A percentile compares a stretch with the other conserved stretches of the same genome.
These are phyloP conservation scores for Planiliza haematocheilus DNA, from an alignment of 2,113 vertebrate species.

Conservation along the genomic window DNA sequence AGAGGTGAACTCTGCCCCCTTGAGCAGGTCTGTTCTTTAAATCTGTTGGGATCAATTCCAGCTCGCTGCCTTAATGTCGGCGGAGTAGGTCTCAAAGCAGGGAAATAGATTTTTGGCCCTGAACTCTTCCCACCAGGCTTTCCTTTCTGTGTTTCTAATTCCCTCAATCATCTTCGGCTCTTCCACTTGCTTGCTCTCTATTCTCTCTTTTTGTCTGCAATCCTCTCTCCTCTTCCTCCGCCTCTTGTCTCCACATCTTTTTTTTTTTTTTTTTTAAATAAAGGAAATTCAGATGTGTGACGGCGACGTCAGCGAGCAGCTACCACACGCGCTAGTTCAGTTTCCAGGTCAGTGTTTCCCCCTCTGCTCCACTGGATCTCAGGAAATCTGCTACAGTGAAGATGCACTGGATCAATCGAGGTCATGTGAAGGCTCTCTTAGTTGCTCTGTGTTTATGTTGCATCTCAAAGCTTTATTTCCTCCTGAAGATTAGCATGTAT, in stretches of 20 bases:
- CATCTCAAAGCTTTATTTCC: neutral
- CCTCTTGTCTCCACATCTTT: neutral
- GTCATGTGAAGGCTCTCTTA: neutral
- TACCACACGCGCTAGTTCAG: neutral
- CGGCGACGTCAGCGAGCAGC: neutral
- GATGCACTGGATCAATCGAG: neutral
- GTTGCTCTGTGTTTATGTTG: neutral
- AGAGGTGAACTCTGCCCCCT: constrained; percentile 54
- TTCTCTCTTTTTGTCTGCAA: neutral
- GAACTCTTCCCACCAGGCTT: constrained; percentile 51
- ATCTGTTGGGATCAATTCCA: constrained; percentile 74
- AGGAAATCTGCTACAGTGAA: neutral
- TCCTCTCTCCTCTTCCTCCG: too few species aligned
- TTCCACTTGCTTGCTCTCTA: neutral
- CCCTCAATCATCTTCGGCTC: constrained; percentile 35
- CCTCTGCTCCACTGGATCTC: neutral
- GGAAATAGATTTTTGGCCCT: constrained; percentile 64
- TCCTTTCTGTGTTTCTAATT: constrained; percentile 44
- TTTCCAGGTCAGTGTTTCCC: neutral
- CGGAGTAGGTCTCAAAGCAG: constrained; percentile 61
- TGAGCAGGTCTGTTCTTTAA: constrained; percentile 67
- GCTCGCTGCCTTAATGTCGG: constrained; percentile 62
- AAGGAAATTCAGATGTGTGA: neutral
- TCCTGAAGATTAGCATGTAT: too few species aligned
- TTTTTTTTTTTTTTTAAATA: neutral